These are phyloP conservation scores for Schizotus pectinicornis DNA, from an alignment of 2,888 invertebrate genomes.

Conservation along the genomic window DNA sequence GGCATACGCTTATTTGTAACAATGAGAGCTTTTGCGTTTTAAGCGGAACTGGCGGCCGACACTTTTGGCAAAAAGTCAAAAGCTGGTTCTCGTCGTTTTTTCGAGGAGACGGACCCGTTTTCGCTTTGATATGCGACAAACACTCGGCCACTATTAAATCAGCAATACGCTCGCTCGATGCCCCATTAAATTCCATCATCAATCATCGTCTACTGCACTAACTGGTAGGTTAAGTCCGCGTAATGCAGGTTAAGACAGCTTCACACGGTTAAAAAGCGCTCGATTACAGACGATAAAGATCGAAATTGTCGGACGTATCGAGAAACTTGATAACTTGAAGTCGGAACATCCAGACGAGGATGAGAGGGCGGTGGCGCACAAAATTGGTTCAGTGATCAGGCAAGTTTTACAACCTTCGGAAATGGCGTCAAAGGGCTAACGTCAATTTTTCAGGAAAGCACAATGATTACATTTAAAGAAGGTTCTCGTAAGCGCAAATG, in stretches of 20 bases:
- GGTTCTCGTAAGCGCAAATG: no score
- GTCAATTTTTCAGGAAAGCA: no score
- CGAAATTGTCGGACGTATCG: no score
- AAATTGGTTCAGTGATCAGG: constrained; percentile 18
- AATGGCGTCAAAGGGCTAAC: no score
- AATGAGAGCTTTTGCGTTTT: not conserved
- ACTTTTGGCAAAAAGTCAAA: not conserved
- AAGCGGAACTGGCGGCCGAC: not conserved
- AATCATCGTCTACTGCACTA: not conserved
- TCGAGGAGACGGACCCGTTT: not conserved
- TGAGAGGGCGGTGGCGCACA: constrained; percentile 10
- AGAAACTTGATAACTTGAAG: no score
- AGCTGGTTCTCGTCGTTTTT: not conserved
- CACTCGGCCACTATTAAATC: constrained; percentile 2
- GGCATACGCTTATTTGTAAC: not conserved
- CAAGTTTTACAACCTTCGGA: no score
- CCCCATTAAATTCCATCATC: constrained; percentile 1
- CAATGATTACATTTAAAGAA: no score
- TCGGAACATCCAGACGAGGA: no score
- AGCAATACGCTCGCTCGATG: not conserved
- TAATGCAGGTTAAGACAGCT: no score
- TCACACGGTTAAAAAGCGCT: not conserved
- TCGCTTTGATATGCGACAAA: not conserved
- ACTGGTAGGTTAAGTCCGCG: not conserved
- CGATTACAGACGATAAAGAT: not conserved